Evolutionary conservation across 2,113 vertebrate species (phyloP).

Genomic region (Xiphias gladius): DNA sequence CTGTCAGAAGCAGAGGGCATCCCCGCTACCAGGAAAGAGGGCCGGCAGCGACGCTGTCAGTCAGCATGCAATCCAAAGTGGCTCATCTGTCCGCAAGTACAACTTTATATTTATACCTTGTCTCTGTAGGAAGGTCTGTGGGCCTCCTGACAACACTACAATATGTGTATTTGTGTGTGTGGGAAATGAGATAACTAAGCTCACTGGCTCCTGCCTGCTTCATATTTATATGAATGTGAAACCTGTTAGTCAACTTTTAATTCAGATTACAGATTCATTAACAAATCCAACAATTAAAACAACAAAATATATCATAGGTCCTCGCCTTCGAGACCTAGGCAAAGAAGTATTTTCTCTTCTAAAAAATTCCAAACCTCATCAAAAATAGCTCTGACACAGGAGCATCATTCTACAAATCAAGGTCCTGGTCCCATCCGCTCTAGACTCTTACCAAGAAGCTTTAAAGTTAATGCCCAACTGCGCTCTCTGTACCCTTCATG

Average conservation of each 20-base stretch:
- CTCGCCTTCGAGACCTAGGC: neutral
- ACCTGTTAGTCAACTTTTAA: neutral
- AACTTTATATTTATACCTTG: slow-evolving; percentile 34
- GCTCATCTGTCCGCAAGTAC: slow-evolving; percentile 33
- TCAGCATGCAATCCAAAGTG: slow-evolving; percentile 13
- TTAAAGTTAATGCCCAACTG: no score
- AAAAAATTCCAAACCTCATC: neutral
- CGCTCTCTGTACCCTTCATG: no score
- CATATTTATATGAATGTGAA: neutral
- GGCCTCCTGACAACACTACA: slow-evolving; percentile 9
- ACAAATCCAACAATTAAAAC: no score
- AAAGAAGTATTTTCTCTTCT: neutral
- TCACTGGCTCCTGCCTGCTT: neutral
- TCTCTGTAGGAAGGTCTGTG: slow-evolving; percentile 31
- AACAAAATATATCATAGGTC: neutral
- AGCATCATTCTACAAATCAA: neutral
- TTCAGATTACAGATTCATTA: neutral
- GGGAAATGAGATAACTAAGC: neutral
- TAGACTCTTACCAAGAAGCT: no score
- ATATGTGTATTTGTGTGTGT: neutral
- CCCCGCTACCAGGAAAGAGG: slow-evolving; percentile 50
- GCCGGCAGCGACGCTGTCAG: slow-evolving; percentile 54
- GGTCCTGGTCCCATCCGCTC: neutral
- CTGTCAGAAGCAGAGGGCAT: slow-evolving; percentile 66
- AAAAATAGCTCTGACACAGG: neutral